phyloP scores from a whole-genome alignment of 2,888 invertebrate species.

The Cerastoderma edule region DNA sequence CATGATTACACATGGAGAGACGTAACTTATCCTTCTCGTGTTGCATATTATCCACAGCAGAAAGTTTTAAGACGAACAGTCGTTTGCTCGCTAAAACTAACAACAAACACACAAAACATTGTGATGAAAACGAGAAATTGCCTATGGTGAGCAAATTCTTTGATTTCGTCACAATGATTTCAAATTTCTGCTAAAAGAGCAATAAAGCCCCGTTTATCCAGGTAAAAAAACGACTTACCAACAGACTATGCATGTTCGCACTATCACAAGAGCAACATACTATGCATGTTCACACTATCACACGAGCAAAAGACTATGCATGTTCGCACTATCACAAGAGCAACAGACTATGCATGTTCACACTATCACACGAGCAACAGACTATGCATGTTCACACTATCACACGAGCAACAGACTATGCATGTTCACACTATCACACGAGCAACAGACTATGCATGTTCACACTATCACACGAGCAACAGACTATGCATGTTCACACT shows the following conservation, averaged over 20 bases:
- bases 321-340: too few species aligned
- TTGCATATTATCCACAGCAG: background rate
- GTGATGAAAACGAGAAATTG: background rate
- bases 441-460: too few species aligned
- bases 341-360: too few species aligned
- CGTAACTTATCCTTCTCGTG: background rate
- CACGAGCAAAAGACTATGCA: too few species aligned
- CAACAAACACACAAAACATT: background rate
- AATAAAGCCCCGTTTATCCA: background rate
- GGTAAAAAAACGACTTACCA: background rate
- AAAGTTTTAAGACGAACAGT: background rate
- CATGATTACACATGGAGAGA: background rate
- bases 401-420: too few species aligned
- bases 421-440: too few species aligned
- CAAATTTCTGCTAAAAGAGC: background rate
- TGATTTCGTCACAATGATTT: slow-evolving; percentile 2
- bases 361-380: too few species aligned
- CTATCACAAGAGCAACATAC: background rate
- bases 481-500: too few species aligned
- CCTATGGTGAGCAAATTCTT: background rate
- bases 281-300: too few species aligned
- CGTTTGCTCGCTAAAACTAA: background rate
- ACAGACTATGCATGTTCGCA: background rate
- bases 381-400: too few species aligned
- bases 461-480: too few species aligned